Evolutionary conservation across 1,140 invertebrate species (phyloP), one percentile per base, ranked within the genome.

Genomic region (Drosophila pseudoobscura): DNA sequence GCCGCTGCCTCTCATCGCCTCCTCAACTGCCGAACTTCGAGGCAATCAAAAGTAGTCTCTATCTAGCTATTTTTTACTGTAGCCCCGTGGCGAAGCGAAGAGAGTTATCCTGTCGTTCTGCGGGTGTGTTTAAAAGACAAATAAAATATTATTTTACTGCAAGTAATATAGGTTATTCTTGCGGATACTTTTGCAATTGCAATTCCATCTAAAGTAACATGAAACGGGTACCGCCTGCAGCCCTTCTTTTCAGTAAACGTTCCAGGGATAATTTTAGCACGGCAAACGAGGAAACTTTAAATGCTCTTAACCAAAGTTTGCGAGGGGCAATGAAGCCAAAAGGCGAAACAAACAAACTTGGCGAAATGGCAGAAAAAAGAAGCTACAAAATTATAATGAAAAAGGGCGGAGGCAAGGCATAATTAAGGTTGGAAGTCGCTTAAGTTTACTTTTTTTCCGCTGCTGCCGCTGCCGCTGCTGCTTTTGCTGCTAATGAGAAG

Each of bases 361-460:
- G 54, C 62, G 55, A 75, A 52, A 58, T 55, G 52, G 57, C 50
- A 51, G 43, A 59, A 45, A 61, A 68, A 52, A 58, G 62, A 64
- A 52, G 63, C 62, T 13, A 20, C 15, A 41, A 62, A 54, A 74
- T 51, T 74, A 60, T 47, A 69, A 45, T 45, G 47, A 44, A 41
- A 29, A 61, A 22, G 22, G 29, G 4, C 3, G 11, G 17, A 7
- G 44, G 8, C 44, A 41, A n/a, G 71, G 75, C 63, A 68, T 84
- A 87, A 84, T 84, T 84, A 84, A 82, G 82, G 82, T 78, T 83
- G 69, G 88, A 75, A 83, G 72, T 75, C 47, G 47, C 78, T 83
- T 87, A 87, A 88, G 78, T 87, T 78, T 51, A 55, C 52, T 61
- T 74, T 26, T 26, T 26, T 26, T 26, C 24, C 5, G 24, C 24